A percentile compares a stretch with the other conserved stretches of the same genome.
These are phyloP conservation scores for Galaxea fascicularis DNA, from an alignment of 92 coral and sea anemone genomes.

Conservation along the genomic window DNA sequence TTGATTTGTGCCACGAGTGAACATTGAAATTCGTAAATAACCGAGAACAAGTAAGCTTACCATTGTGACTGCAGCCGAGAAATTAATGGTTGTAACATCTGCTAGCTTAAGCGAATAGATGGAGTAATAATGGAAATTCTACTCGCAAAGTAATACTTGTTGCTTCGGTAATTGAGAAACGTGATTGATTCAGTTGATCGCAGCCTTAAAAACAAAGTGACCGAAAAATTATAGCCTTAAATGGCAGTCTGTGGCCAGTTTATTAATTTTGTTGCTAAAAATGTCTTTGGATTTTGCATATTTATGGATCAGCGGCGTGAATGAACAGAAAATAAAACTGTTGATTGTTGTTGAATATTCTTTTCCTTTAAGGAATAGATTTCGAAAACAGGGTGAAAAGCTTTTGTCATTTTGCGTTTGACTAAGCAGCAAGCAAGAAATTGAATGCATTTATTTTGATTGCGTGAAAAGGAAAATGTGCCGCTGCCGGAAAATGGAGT, in stretches of 20 bases:
- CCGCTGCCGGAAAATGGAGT: too few relatives aligned
- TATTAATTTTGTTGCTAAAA: neutral
- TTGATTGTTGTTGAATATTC: too few relatives aligned
- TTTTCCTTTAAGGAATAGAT: too few relatives aligned
- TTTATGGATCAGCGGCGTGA: neutral
- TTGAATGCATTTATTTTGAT: too few relatives aligned
- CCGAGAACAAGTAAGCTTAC: neutral
- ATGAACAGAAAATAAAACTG: neutral
- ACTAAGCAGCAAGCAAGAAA: too few relatives aligned
- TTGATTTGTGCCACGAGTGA: neutral
- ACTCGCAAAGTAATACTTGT: slow-evolving; percentile 2
- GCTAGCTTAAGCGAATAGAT: slow-evolving; percentile 14
- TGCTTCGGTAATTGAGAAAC: slow-evolving; percentile 2
- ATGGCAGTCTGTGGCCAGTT: slow-evolving; percentile 16
- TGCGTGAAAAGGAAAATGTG: too few relatives aligned
- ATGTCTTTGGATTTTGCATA: neutral
- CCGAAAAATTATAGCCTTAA: slow-evolving; percentile 12
- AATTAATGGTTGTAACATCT: slow-evolving; percentile 14
- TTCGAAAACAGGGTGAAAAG: too few relatives aligned
- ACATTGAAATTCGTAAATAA: slow-evolving; percentile 16
- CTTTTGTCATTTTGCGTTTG: too few relatives aligned
- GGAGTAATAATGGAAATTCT: neutral
- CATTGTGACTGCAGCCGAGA: neutral
- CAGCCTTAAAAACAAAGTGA: neutral
- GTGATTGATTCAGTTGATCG: neutral